Evolutionary conservation across 1,140 invertebrate species (phyloP).

Genomic region (Drosophila takahashii): DNA sequence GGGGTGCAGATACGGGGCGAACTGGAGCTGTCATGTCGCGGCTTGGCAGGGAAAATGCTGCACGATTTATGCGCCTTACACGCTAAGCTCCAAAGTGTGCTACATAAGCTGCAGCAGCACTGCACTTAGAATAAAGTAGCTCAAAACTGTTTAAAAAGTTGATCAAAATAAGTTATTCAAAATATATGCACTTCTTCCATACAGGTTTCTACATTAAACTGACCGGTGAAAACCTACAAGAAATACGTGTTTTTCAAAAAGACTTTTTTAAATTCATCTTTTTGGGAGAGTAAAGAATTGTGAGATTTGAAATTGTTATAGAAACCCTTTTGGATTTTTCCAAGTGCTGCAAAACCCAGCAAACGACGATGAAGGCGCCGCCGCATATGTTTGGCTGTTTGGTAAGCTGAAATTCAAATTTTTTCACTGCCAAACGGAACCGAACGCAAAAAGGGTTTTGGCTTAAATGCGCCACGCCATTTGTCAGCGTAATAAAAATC

Average conservation of each 20-base stretch:
- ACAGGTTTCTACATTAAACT: too few species aligned
- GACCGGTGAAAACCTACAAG: too few species aligned
- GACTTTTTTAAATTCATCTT: too few species aligned
- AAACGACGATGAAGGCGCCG: conserved; percentile 26
- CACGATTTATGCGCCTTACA: conserved; percentile 79
- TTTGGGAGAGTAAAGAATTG: too few species aligned
- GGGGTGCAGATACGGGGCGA: conserved; percentile 22
- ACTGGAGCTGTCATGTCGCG: conserved; percentile 52
- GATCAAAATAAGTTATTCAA: too few species aligned
- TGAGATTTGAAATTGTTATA: not conserved
- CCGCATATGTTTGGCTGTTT: conserved; percentile 66
- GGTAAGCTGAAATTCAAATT: conserved; percentile 82
- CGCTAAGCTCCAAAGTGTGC: conserved; percentile 79
- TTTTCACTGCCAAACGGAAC: conserved; percentile 57
- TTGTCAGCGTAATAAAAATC: conserved; percentile 84
- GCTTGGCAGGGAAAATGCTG: conserved; percentile 36
- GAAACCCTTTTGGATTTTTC: conserved; percentile 7
- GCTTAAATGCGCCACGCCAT: conserved; percentile 81
- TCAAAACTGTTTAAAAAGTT: too few species aligned
- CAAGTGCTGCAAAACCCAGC: conserved; percentile 12
- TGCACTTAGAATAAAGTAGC: conserved; percentile 14
- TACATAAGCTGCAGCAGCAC: conserved; percentile 70
- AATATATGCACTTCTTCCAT: too few species aligned
- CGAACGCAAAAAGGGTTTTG: conserved; percentile 62
- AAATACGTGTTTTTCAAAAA: too few species aligned